Base-by-base conservation (phyloP, 2,888 invertebrate genomes). In the Ypsolopha sequella region DNA sequence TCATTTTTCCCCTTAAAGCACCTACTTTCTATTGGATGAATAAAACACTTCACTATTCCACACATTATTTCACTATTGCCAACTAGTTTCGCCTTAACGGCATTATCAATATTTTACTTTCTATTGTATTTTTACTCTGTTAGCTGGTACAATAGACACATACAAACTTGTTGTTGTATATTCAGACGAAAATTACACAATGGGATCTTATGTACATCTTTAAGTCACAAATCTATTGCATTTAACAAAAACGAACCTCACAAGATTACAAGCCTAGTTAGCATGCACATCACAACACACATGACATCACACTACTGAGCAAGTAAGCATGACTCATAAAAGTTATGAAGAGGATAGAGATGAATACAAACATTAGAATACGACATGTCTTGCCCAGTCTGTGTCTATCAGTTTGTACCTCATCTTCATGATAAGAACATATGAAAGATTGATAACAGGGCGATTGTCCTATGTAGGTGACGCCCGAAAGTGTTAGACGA, bases 241-340 rank as follows among this genome's bases (percentile, higher is more conserved):
- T 13, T 43, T 13, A 24, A 7, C 13, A 11, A 14, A 43, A 43
- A 43, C 13, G 43, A 13, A 24, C 43, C 43, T 2, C 6, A 39
- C 1, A 39, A 11, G 1, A 39, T 39, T 39, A 44, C 44, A 14
- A 9, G 35, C 33, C 35, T 1, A 14, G 74, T 74, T 71, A 69
- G 58, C 65, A 71, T 73, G 66, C 68, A 69, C 66, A 73, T 73
- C n/a, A 24, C 65, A 68, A 69, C 60, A 77, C 34, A 46, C 35
- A 46, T 81, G 80, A 80, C 78, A 80, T 76, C 80, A 84, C 76
- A 80, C 71, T 73, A 66, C 67, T 66, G 70, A 68, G 82, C 85
- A 84, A 72, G 13, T 36, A 7, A 33, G 38, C 7, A 44, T 45
- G 33, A 14, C 36, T 8, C 38, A 47, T n/a, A 51, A 47, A 6